Conservation (phyloP, 2,888 invertebrate genomes). For the Toxonevra muliebris region DNA sequence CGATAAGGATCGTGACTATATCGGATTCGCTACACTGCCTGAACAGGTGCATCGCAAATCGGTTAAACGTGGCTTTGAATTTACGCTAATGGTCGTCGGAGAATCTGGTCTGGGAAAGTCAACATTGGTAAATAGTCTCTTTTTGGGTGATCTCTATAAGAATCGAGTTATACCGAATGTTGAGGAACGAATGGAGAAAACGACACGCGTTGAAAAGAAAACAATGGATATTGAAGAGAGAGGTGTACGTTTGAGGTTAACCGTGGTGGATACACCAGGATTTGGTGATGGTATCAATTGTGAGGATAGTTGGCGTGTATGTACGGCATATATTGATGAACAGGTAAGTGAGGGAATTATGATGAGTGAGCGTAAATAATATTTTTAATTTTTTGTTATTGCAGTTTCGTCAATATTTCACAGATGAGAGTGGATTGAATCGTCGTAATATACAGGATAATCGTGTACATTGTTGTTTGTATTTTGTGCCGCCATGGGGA, state of each 20-base stretch:
- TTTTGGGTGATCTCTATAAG: constrained; percentile 92
- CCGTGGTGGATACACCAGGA: constrained; percentile 94
- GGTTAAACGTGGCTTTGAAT: constrained; percentile 95
- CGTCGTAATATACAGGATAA: constrained; percentile 95
- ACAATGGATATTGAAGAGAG: constrained; percentile 95
- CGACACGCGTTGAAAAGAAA: constrained; percentile 77
- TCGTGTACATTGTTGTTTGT: constrained; percentile 94
- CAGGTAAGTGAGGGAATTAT: constrained; percentile 69
- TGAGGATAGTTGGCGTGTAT: constrained; percentile 92
- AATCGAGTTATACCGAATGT: constrained; percentile 75
- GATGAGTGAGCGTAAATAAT: not conserved
- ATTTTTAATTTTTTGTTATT: constrained; percentile 4
- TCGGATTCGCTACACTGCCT: constrained; percentile 94
- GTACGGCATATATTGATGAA: constrained; percentile 91
- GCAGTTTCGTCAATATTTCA: constrained; percentile 79
- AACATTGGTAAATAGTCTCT: constrained; percentile 92
- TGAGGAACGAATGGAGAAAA: constrained; percentile 74
- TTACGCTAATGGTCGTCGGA: constrained; percentile 95
- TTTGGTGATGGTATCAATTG: constrained; percentile 94
- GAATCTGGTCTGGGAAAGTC: constrained; percentile 95
- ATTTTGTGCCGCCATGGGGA: constrained; percentile 95
- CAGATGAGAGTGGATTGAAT: constrained; percentile 94
- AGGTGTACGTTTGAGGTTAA: constrained; percentile 88
- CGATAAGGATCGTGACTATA: constrained; percentile 78
- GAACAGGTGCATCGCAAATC: constrained; percentile 97